Evolutionary conservation across 2,888 invertebrate genomes (phyloP).

Genomic region (Tetragnatha montana): DNA sequence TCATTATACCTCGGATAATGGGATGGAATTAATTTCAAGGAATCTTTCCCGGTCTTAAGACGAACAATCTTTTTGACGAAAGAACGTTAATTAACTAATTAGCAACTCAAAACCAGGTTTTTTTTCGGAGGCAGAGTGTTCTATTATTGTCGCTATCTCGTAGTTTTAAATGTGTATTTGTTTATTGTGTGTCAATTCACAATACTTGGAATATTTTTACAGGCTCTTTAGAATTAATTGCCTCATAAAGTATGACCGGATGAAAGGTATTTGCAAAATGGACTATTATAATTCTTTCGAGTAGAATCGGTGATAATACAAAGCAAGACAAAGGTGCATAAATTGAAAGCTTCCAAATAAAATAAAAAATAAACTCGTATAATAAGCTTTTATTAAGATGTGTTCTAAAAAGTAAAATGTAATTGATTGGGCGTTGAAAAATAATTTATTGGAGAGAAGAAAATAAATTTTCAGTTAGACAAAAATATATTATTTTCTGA

Average conservation of each 20-base stretch:
- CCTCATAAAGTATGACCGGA: neutral
- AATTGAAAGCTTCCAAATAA: too few species aligned
- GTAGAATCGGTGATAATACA: neutral
- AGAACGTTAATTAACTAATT: neutral
- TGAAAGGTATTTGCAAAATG: neutral
- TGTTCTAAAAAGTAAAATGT: too few species aligned
- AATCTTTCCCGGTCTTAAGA: neutral
- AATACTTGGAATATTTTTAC: neutral
- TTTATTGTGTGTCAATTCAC: neutral
- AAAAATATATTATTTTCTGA: too few species aligned
- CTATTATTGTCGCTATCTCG: neutral
- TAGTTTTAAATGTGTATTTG: neutral
- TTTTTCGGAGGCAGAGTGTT: neutral
- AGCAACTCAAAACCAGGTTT: neutral
- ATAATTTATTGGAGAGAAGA: too few species aligned
- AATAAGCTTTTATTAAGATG: too few species aligned
- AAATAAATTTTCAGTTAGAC: too few species aligned
- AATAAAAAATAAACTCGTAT: too few species aligned
- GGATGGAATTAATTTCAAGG: neutral
- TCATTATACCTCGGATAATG: neutral
- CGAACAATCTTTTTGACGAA: neutral
- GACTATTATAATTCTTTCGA: neutral
- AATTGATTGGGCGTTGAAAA: too few species aligned
- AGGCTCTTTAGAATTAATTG: neutral
- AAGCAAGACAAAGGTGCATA: neutral